phyloP scores from a whole-genome alignment of 1,140 invertebrate genomes.

The Gyrodactylus bullatarudis region DNA sequence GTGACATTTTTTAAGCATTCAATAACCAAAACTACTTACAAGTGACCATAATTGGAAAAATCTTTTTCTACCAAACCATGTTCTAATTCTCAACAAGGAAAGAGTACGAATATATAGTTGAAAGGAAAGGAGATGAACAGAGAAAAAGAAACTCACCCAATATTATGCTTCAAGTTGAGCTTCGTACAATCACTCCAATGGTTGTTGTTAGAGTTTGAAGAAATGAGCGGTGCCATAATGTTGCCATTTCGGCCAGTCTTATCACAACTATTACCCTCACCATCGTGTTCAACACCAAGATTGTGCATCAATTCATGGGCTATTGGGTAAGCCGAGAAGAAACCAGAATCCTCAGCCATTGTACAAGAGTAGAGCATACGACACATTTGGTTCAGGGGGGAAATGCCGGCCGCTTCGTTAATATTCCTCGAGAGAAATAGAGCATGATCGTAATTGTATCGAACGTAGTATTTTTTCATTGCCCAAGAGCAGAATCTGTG shows the following conservation, averaged over 20 bases:
- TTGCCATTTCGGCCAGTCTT: not conserved
- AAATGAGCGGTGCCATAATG: not conserved
- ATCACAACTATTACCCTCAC: not conserved
- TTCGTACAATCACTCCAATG: not conserved
- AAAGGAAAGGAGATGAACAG: not conserved
- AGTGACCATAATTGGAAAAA: no score
- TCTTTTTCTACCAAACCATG: no score
- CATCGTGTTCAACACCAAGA: not conserved
- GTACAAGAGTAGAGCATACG: not conserved
- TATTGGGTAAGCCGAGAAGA: not conserved
- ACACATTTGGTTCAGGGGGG: not conserved
- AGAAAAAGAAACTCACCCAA: not conserved
- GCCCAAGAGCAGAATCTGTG: not conserved
- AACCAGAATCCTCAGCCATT: not conserved
- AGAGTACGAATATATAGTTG: not conserved
- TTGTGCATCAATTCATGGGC: not conserved
- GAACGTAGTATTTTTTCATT: not conserved
- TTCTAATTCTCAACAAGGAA: no score
- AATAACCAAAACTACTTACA: no score
- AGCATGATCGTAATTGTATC: not conserved
- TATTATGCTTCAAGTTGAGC: not conserved
- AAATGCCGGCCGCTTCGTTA: not conserved
- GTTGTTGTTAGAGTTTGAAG: not conserved
- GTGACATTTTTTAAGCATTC: no score
- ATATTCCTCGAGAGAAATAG: not conserved